phyloP scores from a whole-genome alignment of 1,140 invertebrate species.

The Steinernema feltiae region DNA sequence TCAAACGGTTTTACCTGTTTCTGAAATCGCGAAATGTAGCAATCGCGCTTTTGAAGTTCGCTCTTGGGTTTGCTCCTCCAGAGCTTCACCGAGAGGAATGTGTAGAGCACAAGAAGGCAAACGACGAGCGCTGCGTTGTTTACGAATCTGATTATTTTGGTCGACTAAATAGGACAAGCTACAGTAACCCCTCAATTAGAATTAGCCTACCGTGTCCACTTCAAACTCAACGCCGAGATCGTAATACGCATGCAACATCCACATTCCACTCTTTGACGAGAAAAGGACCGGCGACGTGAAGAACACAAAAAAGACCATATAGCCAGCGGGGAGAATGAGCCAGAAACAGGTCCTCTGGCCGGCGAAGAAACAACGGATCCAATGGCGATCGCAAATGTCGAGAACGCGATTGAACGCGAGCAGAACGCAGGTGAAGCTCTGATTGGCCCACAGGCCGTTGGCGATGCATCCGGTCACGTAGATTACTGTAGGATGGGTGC shows the following conservation, averaged over 20 bases:
- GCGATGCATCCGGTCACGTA: slow-evolving; percentile 12
- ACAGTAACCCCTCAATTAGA: neutral
- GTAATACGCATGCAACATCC: neutral
- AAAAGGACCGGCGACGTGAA: slow-evolving; percentile 6
- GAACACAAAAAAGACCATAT: slow-evolving; percentile 16
- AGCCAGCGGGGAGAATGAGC: neutral
- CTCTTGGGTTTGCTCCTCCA: neutral
- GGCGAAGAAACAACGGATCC: slow-evolving; percentile 9
- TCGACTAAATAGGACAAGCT: neutral
- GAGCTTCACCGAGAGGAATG: neutral
- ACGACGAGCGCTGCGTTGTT: neutral
- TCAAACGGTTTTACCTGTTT: neutral
- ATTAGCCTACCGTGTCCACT: neutral
- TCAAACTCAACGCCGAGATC: neutral
- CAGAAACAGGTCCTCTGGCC: slow-evolving; percentile 19
- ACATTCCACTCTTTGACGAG: neutral
- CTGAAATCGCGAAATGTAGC: neutral
- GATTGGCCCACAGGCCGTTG: slow-evolving; percentile 15
- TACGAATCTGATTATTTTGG: neutral
- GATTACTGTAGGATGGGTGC: slow-evolving; percentile 10
- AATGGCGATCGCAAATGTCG: slow-evolving; percentile 16
- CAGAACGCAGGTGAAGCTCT: slow-evolving; percentile 20
- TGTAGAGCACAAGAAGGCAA: neutral
- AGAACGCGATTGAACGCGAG: slow-evolving; percentile 15
- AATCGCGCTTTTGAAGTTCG: neutral